These are phyloP conservation scores for Todiramphus chloris DNA, from an alignment of 2,113 vertebrate genomes.

Conservation along the genomic window DNA sequence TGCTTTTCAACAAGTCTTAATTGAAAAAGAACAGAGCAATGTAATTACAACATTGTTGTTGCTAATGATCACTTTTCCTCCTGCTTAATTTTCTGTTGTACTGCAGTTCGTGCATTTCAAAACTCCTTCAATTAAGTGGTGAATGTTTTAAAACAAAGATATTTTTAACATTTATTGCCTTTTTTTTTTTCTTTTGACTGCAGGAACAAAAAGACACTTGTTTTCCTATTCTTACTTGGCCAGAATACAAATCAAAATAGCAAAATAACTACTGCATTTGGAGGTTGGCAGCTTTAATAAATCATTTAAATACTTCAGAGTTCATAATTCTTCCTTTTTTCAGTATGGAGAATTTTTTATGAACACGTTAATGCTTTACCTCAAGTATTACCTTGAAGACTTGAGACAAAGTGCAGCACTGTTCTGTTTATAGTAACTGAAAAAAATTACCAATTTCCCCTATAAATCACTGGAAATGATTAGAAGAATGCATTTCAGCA, in stretches of 20 bases:
- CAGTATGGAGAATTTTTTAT: constrained; percentile 33
- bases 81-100: background rate
- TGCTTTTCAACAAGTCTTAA: background rate
- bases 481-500: constrained; percentile 38
- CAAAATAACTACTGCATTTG: constrained; percentile 38
- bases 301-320: constrained; percentile 65
- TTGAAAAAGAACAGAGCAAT: background rate
- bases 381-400: constrained; percentile 43
- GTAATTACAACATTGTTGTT: background rate
- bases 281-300: constrained; percentile 56
- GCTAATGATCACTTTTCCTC: background rate
- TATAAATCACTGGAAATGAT: constrained; percentile 59
- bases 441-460: constrained; percentile 61
- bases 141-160: background rate
- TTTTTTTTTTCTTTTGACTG: constrained; percentile 20
- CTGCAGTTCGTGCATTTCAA: background rate
- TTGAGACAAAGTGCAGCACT: constrained; percentile 53
- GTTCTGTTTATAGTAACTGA: constrained; percentile 60
- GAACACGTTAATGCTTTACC: constrained; percentile 40
- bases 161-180: background rate
- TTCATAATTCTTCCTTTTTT: constrained; percentile 66
- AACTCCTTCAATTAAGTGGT: background rate
- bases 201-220: constrained; percentile 59
- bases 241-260: constrained; percentile 61
- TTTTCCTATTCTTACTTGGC: constrained; percentile 50